A percentile compares a stretch with the other conserved stretches of the same genome.
Conservation (phyloP, 2,888 invertebrate genomes). For the Synanthedon formicaeformis region DNA sequence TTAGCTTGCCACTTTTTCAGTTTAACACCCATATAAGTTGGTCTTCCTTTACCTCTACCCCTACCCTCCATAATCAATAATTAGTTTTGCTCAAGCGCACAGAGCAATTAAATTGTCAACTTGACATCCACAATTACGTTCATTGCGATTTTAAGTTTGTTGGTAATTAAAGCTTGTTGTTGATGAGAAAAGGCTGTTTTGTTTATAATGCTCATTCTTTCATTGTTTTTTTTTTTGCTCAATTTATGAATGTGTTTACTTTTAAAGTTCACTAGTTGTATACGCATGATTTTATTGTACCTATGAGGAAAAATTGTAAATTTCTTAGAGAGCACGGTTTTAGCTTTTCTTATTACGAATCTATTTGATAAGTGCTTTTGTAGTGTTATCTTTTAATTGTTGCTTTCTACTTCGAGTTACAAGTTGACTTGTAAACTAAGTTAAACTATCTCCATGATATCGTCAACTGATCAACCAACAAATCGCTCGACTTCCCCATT, state of each 20-base stretch:
- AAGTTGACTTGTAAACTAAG: no score
- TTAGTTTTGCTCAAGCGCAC: no score
- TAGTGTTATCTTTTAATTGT: constrained; percentile 9
- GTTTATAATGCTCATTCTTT: constrained; percentile 59
- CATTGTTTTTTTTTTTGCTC: constrained; percentile 4
- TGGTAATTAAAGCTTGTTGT: no score
- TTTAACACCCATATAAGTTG: no score
- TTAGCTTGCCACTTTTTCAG: no score
- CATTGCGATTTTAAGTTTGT: no score
- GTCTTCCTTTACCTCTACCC: no score
- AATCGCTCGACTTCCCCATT: neutral
- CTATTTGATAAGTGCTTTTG: constrained; percentile 39
- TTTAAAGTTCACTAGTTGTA: constrained; percentile 43
- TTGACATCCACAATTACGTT: no score
- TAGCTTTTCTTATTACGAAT: constrained; percentile 50
- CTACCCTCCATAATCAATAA: no score
- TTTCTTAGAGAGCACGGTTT: constrained; percentile 61
- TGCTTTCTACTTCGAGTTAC: no score
- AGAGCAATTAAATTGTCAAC: no score
- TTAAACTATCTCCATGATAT: no score
- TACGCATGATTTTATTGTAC: constrained; percentile 17
- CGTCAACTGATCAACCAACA: neutral
- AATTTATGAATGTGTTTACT: constrained; percentile 32
- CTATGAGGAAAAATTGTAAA: constrained; percentile 43
- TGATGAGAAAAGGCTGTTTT: constrained; percentile 23